Conservation (phyloP, 1,140 invertebrate genomes). For the Octopus bimaculoides region DNA sequence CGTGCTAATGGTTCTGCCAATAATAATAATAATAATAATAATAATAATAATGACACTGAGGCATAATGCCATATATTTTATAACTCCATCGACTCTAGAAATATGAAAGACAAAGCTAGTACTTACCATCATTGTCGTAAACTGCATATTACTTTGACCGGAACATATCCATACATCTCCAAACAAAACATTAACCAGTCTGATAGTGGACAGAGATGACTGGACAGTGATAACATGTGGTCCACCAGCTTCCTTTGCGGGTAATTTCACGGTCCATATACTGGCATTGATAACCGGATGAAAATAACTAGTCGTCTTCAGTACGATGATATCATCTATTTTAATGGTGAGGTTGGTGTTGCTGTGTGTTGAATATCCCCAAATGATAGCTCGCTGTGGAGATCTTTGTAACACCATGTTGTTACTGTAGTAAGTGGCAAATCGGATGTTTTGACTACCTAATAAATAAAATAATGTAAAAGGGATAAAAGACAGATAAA, state of each 20-base stretch:
- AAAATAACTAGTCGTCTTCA: slow-evolving; percentile 1
- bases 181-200: slow-evolving; percentile 45
- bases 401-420: slow-evolving; percentile 48
- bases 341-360: neutral
- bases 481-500: no score
- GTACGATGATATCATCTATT: neutral
- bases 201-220: slow-evolving; percentile 27
- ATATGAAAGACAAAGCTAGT: neutral
- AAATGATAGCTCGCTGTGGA: slow-evolving; percentile 35
- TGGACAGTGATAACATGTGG: slow-evolving; percentile 27
- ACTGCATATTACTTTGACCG: slow-evolving; percentile 53
- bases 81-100: no score
- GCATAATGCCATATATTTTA: no score
- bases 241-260: slow-evolving; percentile 19
- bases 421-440: slow-evolving; percentile 36
- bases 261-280: slow-evolving; percentile 27
- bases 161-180: slow-evolving; percentile 54
- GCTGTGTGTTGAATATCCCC: slow-evolving; percentile 33
- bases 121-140: slow-evolving; percentile 36
- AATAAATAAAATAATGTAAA: no score
- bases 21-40: no score
- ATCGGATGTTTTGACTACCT: slow-evolving; percentile 1
- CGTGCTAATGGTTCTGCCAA: no score
- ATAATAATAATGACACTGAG: no score
- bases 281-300: neutral